Percentiles rank a stretch among this genome's conserved stretches.
phyloP scores from a whole-genome alignment of 2,113 vertebrate species.

The Zeus faber region DNA sequence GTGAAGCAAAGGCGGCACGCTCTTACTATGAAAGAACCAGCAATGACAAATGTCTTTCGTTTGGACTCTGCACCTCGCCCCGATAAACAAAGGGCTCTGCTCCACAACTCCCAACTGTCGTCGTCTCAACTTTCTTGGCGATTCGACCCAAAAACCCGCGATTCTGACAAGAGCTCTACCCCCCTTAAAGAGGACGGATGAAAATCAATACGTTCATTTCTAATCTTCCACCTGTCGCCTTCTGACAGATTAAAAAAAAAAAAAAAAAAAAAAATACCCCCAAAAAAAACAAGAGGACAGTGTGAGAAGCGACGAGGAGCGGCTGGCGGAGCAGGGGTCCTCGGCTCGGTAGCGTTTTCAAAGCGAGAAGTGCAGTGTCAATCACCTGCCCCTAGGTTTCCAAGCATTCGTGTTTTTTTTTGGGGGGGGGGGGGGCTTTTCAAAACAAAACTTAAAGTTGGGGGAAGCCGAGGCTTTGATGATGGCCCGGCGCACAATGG shows the following conservation, averaged over 20 bases:
- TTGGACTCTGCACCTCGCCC: no score
- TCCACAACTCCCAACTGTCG: no score
- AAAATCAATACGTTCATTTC: conserved; percentile 26
- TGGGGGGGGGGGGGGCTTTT: neutral
- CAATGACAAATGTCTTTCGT: no score
- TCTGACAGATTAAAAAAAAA: neutral
- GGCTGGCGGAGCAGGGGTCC: neutral
- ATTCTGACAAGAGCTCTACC: no score
- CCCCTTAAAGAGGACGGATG: neutral
- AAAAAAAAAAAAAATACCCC: neutral
- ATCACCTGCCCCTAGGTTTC: neutral
- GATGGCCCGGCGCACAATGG: neutral
- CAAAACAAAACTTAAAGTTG: neutral
- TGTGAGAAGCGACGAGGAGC: neutral
- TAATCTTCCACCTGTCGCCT: conserved; percentile 1
- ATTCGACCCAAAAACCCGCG: no score
- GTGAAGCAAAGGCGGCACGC: no score
- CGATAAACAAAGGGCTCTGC: no score
- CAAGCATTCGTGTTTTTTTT: neutral
- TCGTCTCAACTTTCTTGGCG: no score
- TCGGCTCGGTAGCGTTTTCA: no score
- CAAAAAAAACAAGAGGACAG: neutral
- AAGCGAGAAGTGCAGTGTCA: neutral
- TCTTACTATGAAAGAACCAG: no score
- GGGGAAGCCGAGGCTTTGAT: neutral